Percentiles rank a stretch among this genome's conserved stretches.
These are phyloP conservation scores for Palythoa heliodiscus DNA, from an alignment of 92 coral and sea anemone genomes.

Conservation along the genomic window DNA sequence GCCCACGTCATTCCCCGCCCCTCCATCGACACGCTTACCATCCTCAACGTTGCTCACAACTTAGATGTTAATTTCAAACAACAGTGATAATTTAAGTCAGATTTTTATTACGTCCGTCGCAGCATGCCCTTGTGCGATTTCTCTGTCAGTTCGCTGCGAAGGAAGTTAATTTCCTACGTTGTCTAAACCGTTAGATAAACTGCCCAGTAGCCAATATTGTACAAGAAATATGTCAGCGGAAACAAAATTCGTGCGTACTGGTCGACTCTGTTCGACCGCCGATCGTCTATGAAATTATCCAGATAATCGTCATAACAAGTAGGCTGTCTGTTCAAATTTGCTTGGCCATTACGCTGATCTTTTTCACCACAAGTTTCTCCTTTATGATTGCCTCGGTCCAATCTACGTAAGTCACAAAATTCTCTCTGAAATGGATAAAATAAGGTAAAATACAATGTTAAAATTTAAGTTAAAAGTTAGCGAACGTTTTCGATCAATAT, in stretches of 20 bases:
- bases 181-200: conserved; percentile 64
- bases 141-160: too few species aligned
- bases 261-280: conserved; percentile 73
- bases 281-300: conserved; percentile 70
- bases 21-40: too few species aligned
- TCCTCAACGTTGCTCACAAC: too few species aligned
- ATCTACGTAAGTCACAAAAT: conserved; percentile 39
- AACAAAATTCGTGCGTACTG: conserved; percentile 77
- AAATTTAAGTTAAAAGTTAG: too few species aligned
- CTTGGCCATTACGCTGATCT: conserved; percentile 15
- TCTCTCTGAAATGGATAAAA: conserved; percentile 40
- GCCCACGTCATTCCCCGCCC: too few species aligned
- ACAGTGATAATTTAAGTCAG: too few species aligned
- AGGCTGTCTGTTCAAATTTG: conserved; percentile 15
- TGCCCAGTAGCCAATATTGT: conserved; percentile 88
- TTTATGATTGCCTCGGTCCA: conserved; percentile 44
- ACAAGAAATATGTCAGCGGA: conserved; percentile 76
- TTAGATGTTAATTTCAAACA: too few species aligned
- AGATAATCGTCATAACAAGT: conserved; percentile 13
- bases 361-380: background rate
- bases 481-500: too few species aligned
- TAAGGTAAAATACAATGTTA: too few species aligned
- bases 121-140: too few species aligned
- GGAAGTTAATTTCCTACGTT: conserved; percentile 24
- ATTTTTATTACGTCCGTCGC: too few species aligned